These are phyloP conservation scores for Cavia porcellus DNA, from an alignment of 2,113 vertebrate genomes.

Conservation along the genomic window DNA sequence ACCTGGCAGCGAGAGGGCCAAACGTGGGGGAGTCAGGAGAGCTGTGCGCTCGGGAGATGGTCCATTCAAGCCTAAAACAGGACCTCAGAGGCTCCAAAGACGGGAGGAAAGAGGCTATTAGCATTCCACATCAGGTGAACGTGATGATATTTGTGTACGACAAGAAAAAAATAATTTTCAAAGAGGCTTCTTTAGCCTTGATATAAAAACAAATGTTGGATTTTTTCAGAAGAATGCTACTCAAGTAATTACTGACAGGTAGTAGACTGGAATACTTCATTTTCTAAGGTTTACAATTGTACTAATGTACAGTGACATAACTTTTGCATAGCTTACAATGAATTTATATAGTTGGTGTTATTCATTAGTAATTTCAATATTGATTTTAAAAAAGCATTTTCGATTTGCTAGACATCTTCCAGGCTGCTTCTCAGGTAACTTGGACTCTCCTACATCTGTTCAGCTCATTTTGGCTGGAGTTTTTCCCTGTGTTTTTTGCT, in stretches of 20 bases:
- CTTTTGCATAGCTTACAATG: background rate
- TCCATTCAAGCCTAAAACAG: slow-evolving; percentile 32
- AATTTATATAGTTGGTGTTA: background rate
- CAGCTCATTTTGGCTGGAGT: background rate
- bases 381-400: slow-evolving; percentile 52
- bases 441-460: background rate
- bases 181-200: slow-evolving; percentile 5
- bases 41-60: background rate
- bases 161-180: slow-evolving; percentile 22
- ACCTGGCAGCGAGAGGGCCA: slow-evolving; percentile 48
- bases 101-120: background rate
- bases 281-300: slow-evolving; percentile 46
- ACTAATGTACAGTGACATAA: background rate
- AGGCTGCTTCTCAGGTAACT: background rate
- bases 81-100: background rate
- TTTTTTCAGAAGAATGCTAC: background rate
- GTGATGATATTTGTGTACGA: background rate
- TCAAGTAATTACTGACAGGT: background rate
- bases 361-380: slow-evolving; percentile 6
- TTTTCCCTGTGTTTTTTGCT: background rate
- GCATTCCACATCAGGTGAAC: background rate
- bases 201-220: slow-evolving; percentile 4
- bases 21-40: background rate
- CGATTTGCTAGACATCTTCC: background rate
- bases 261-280: background rate